Conservation (phyloP, 2,113 vertebrate species). For the Mormoops blainvillei region DNA sequence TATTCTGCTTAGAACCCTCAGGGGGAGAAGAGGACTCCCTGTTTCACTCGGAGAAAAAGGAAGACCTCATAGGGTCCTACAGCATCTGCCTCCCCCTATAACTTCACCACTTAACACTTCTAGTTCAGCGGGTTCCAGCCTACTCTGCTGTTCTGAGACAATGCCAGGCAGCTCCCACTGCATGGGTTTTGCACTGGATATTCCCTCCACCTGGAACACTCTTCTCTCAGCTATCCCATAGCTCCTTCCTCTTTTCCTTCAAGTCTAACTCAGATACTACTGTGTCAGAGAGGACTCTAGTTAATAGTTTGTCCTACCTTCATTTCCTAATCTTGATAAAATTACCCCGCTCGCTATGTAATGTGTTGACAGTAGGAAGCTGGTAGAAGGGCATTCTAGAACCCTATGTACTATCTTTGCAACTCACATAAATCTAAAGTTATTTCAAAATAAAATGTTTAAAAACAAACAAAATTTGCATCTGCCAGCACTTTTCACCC, state of each 20-base stretch:
- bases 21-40: background rate
- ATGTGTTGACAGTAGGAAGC: no score
- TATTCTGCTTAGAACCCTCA: background rate
- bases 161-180: background rate
- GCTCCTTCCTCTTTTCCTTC: background rate
- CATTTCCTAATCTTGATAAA: background rate
- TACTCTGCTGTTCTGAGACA: background rate
- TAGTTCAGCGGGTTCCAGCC: background rate
- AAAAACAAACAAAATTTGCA: background rate
- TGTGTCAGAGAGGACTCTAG: background rate
- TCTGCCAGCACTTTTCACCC: background rate
- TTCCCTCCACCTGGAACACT: background rate
- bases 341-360: background rate
- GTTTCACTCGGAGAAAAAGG: background rate
- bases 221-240: background rate
- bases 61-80: background rate
- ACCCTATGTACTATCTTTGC: background rate
- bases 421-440: background rate
- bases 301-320: background rate
- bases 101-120: background rate
- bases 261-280: background rate
- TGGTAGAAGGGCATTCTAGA: background rate
- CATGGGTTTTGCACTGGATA: background rate
- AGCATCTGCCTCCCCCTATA: background rate
- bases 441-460: background rate